Conservation (phyloP, 35 echinoderm and acorn worm species). For the Lytechinus variegatus region DNA sequence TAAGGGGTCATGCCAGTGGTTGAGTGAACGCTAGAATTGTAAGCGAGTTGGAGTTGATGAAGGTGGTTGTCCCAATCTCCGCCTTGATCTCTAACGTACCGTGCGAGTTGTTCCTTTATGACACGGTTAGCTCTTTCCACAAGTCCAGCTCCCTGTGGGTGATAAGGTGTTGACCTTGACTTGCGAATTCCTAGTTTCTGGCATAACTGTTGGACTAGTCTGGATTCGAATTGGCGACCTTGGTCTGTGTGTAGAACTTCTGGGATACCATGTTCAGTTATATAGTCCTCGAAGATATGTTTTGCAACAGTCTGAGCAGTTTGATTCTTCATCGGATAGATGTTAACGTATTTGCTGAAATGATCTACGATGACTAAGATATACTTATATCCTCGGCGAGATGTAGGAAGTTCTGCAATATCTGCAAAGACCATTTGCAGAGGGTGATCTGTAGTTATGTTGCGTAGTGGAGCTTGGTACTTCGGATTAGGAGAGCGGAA, state of each 20-base stretch:
- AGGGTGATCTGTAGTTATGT: slow-evolving; percentile 8
- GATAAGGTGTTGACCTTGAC: slow-evolving; percentile 50
- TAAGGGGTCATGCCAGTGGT: too few species aligned
- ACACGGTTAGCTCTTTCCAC: slow-evolving; percentile 36
- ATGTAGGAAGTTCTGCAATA: slow-evolving; percentile 29
- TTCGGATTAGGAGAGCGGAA: slow-evolving; percentile 8
- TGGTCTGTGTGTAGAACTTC: slow-evolving; percentile 51
- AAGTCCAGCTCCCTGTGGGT: slow-evolving; percentile 47
- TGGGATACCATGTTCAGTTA: slow-evolving; percentile 48
- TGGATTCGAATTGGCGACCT: slow-evolving; percentile 58
- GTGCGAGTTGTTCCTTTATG: slow-evolving; percentile 4
- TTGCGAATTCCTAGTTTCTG: slow-evolving; percentile 27
- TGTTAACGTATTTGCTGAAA: slow-evolving; percentile 26
- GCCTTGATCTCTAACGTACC: not conserved
- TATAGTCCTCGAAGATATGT: slow-evolving; percentile 44
- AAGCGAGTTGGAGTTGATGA: not conserved
- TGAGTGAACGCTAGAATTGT: too few species aligned
- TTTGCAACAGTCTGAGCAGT: slow-evolving; percentile 41
- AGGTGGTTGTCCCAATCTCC: slow-evolving; percentile 95
- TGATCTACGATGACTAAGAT: slow-evolving; percentile 36
- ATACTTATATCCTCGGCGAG: not conserved
- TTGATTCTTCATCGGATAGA: slow-evolving; percentile 27
- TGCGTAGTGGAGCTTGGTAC: slow-evolving; percentile 22
- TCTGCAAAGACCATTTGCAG: slow-evolving; percentile 24
- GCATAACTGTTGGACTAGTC: slow-evolving; percentile 43